phyloP scores from a whole-genome alignment of 37 sponge, comb jelly and placozoan species.

The Cliona cf. orientalis region DNA sequence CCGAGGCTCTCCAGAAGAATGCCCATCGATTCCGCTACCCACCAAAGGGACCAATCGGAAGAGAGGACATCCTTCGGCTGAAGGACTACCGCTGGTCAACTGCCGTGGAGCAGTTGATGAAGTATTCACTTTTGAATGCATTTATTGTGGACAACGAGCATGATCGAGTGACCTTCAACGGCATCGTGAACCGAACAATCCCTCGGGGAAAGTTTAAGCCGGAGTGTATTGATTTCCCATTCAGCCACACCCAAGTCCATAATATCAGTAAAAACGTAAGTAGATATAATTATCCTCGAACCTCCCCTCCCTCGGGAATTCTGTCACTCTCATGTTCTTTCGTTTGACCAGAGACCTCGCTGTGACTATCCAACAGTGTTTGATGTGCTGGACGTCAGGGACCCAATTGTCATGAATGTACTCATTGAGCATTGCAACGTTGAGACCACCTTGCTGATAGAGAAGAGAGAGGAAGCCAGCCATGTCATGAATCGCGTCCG shows the following conservation, averaged over 20 bases:
- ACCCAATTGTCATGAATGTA: constrained; percentile 71
- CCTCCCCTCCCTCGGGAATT: not conserved
- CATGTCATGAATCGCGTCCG: constrained; percentile 27
- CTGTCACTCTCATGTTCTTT: not conserved
- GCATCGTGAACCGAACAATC: not conserved
- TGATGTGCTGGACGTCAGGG: constrained; percentile 56
- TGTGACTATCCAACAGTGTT: constrained; percentile 72
- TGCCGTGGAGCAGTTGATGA: constrained; percentile 70
- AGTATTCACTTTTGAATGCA: constrained; percentile 18
- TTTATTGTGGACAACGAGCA: constrained; percentile 75
- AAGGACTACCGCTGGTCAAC: constrained; percentile 78
- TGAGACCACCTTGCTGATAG: constrained; percentile 50
- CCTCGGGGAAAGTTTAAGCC: not conserved
- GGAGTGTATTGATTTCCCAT: not conserved
- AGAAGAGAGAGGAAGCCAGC: constrained; percentile 36
- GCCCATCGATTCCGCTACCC: constrained; percentile 21
- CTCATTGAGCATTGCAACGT: constrained; percentile 68
- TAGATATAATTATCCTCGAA: not conserved
- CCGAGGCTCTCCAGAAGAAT: constrained; percentile 34
- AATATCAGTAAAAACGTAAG: constrained; percentile 51
- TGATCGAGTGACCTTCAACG: constrained; percentile 37
- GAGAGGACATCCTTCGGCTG: constrained; percentile 48
- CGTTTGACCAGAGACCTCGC: constrained; percentile 29
- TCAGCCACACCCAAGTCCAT: constrained; percentile 34
- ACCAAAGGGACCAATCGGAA: constrained; percentile 82